A percentile compares a stretch with the other conserved stretches of the same genome.
Conservation (phyloP, 2,797 vertebrate genomes). For the Tachyglossus aculeatus region DNA sequence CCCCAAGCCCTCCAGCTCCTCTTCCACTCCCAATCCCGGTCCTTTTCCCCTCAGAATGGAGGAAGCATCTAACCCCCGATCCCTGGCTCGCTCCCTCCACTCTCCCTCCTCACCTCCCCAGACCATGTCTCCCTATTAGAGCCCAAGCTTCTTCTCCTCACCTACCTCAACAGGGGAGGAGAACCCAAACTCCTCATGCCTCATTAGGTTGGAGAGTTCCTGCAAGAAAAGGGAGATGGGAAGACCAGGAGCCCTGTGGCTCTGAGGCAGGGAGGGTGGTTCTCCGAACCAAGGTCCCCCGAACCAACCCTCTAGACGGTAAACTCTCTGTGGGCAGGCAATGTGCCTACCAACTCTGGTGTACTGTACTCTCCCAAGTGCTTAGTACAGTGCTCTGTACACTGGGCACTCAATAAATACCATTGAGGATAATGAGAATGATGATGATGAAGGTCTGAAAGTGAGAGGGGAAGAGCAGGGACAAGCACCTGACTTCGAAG, state of each 20-base stretch:
- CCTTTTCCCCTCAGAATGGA: not conserved
- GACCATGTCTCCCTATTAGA: not conserved
- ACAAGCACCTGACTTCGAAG: not conserved
- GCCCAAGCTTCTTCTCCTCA: too few relatives aligned
- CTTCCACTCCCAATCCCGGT: not conserved
- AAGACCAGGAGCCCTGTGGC: not conserved
- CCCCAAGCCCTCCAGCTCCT: not conserved
- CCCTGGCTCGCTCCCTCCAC: rapidly evolving
- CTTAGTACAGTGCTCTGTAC: too few relatives aligned
- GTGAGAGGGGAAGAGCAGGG: not conserved
- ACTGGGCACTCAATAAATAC: too few relatives aligned
- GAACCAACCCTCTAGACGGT: too few relatives aligned
- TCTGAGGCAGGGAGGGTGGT: not conserved
- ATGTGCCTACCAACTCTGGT: too few relatives aligned
- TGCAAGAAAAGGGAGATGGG: not conserved
- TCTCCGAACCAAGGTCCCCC: rapidly evolving
- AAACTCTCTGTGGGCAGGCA: too few relatives aligned
- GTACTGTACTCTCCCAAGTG: too few relatives aligned
- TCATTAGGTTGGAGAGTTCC: not conserved
- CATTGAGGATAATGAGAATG: not conserved
- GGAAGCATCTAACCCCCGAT: not conserved
- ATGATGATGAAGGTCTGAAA: not conserved
- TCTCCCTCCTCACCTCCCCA: not conserved
- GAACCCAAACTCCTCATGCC: not conserved
- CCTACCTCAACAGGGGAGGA: not conserved